Conservation (phyloP, 2,113 vertebrate genomes). For the Columba janthina region DNA sequence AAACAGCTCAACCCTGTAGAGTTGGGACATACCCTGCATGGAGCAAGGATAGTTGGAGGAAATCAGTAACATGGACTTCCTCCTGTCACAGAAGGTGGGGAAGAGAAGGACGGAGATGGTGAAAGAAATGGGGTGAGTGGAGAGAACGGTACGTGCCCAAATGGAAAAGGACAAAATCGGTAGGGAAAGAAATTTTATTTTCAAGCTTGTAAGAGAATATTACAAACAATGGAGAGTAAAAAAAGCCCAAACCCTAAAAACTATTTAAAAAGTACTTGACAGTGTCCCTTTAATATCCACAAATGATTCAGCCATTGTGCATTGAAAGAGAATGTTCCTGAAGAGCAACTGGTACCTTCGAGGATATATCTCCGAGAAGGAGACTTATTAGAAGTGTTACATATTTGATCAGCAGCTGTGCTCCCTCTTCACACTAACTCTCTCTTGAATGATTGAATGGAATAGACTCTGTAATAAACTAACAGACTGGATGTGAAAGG, state of each 20-base stretch:
- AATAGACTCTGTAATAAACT: conserved; percentile 35
- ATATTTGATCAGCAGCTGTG: conserved; percentile 19
- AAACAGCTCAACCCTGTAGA: background rate
- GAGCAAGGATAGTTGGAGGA: background rate
- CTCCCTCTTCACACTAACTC: conserved; percentile 43
- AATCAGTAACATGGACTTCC: background rate
- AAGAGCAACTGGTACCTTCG: conserved; percentile 57
- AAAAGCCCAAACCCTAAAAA: conserved; percentile 80
- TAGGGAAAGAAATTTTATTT: conserved; percentile 82
- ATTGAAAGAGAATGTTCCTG: conserved; percentile 68
- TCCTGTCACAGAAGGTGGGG: background rate
- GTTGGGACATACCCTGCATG: background rate
- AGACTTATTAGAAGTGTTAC: conserved; percentile 47
- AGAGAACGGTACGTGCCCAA: conserved; percentile 42
- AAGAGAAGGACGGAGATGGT: background rate
- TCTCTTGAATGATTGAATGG: conserved; percentile 27
- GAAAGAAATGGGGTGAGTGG: background rate
- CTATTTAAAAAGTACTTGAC: conserved; percentile 81
- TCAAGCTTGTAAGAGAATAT: conserved; percentile 81
- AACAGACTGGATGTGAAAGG: conserved; percentile 37
- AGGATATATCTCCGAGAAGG: conserved; percentile 54
- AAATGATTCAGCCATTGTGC: conserved; percentile 72
- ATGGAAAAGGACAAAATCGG: conserved; percentile 63
- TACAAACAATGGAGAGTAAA: conserved; percentile 80
- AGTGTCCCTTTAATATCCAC: conserved; percentile 77